Conservation (phyloP, 2,888 invertebrate genomes). For the Acheta domesticus region DNA sequence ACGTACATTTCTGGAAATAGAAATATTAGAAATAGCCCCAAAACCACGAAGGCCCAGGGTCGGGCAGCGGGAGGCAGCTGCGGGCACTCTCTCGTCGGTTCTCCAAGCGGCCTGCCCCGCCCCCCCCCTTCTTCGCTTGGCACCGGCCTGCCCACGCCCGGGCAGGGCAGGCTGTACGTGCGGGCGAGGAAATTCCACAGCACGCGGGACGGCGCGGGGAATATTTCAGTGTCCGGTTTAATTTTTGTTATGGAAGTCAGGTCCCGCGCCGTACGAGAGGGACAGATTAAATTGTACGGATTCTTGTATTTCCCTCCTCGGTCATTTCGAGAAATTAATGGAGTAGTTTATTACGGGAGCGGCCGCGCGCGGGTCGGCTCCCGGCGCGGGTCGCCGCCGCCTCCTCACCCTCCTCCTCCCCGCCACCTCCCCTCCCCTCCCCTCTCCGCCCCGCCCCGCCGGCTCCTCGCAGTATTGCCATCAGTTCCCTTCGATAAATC, state of each 20-base stretch:
- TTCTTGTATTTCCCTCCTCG: conserved; percentile 18
- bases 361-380: conserved; percentile 3
- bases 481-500: neutral
- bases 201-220: neutral
- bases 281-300: conserved; percentile 18
- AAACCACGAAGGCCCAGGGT: neutral
- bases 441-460: neutral
- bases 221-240: conserved; percentile 9
- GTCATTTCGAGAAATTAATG: conserved; percentile 18
- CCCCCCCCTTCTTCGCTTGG: neutral
- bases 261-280: neutral
- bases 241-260: conserved; percentile 18
- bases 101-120: neutral
- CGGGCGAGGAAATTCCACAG: neutral
- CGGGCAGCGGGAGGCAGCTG: neutral
- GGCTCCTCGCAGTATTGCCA: conserved; percentile 9
- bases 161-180: neutral
- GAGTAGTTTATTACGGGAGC: conserved; percentile 3
- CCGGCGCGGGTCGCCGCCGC: neutral
- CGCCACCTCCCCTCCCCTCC: neutral
- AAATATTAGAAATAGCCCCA: neutral
- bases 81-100: neutral
- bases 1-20: conserved; percentile 10
- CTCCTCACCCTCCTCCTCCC: neutral
- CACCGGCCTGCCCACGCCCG: too few relatives aligned